Percentiles rank a stretch among this genome's conserved stretches.
phyloP scores from a whole-genome alignment of 2,888 invertebrate genomes.

The Cephus pygmeus region DNA sequence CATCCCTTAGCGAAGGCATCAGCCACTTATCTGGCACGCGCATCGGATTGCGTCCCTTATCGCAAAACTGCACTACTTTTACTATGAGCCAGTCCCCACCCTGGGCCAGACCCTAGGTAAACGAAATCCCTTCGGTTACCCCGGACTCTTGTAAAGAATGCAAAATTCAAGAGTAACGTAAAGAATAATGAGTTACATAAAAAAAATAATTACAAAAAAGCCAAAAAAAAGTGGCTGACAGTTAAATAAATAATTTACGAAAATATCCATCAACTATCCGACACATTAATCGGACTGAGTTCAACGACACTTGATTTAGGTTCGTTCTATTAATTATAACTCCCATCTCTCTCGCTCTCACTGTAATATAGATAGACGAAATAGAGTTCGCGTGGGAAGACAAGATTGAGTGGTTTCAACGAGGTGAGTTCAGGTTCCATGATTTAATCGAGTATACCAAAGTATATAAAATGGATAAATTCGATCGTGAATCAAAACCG shows the following conservation, averaged over 20 bases:
- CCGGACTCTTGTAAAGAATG: slow-evolving; percentile 26
- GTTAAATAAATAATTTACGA: background rate
- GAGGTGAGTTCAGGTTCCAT: background rate
- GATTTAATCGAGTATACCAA: background rate
- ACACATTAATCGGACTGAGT: background rate
- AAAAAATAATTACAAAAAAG: background rate
- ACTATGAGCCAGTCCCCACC: slow-evolving; percentile 39
- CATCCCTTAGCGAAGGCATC: slow-evolving; percentile 56
- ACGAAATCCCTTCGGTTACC: slow-evolving; percentile 41
- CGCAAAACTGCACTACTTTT: slow-evolving; percentile 64
- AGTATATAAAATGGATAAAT: background rate
- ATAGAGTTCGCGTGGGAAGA: slow-evolving; percentile 1
- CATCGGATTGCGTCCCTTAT: slow-evolving; percentile 67
- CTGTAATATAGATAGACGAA: background rate
- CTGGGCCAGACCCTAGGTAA: slow-evolving; percentile 34
- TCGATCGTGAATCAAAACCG: background rate
- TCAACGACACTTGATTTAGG: background rate
- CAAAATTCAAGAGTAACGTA: slow-evolving; percentile 22
- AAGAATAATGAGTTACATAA: background rate
- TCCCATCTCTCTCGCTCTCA: background rate
- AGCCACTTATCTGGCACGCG: slow-evolving; percentile 66
- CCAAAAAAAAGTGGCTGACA: background rate
- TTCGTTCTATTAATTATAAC: background rate
- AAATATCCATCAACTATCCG: background rate
- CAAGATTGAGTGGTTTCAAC: background rate